These are phyloP conservation scores for Anolis sagrei DNA, from an alignment of 2,113 vertebrate genomes.

Conservation along the genomic window DNA sequence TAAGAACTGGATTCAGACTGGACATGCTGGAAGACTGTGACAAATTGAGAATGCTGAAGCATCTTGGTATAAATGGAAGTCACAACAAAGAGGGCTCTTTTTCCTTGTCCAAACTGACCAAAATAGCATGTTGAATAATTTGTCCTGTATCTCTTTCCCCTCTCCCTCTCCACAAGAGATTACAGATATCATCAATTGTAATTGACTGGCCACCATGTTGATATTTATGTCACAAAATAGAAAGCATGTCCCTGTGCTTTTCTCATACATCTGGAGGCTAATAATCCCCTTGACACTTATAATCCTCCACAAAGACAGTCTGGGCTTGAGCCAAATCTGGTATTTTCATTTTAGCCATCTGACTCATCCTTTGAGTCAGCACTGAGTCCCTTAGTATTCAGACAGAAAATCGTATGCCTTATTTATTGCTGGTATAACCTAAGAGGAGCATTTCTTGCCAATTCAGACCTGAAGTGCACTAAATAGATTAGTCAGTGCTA, in stretches of 20 bases:
- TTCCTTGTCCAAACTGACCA: not conserved
- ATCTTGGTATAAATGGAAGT: not conserved
- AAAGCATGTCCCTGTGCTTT: slow-evolving; percentile 19
- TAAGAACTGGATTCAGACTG: not conserved
- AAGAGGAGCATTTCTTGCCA: not conserved
- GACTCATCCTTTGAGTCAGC: slow-evolving; percentile 28
- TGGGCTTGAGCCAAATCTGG: slow-evolving; percentile 29
- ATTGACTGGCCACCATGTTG: slow-evolving; percentile 12
- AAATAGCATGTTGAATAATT: not conserved
- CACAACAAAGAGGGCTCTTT: not conserved
- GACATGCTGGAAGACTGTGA: no score
- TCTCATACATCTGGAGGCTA: slow-evolving; percentile 31
- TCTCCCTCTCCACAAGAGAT: not conserved
- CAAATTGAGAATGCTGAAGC: not conserved
- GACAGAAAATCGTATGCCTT: not conserved
- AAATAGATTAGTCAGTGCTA: accelerated
- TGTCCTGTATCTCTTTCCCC: not conserved
- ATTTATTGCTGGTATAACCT: not conserved
- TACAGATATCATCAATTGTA: slow-evolving; percentile 12
- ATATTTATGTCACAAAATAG: slow-evolving; percentile 11
- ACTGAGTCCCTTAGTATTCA: slow-evolving; percentile 7
- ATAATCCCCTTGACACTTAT: slow-evolving; percentile 40
- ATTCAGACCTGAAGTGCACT: not conserved
- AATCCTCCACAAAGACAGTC: slow-evolving; percentile 16
- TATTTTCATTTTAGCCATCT: slow-evolving; percentile 49